These are phyloP conservation scores for Scaptomyza flava DNA, from an alignment of 2,888 invertebrate genomes.

Conservation along the genomic window DNA sequence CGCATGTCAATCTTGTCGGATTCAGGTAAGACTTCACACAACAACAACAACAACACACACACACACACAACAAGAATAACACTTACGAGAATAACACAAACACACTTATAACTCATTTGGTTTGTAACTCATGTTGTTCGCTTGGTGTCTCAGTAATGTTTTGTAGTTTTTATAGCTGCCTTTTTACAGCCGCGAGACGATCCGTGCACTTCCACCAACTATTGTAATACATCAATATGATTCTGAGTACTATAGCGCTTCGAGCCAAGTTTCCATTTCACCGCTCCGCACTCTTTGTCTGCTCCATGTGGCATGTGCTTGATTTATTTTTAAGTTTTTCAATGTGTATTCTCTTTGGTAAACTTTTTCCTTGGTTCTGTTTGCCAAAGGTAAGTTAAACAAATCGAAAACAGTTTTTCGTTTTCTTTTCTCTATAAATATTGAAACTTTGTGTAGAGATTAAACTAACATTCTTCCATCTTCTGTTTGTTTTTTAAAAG, in stretches of 20 bases:
- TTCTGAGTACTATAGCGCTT: conserved; percentile 61
- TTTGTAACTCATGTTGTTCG: conserved; percentile 57
- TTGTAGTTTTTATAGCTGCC: conserved; percentile 63
- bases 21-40: conserved; percentile 38
- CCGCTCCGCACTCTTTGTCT: conserved; percentile 1
- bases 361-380: conserved; percentile 50
- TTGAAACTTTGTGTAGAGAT: conserved; percentile 29
- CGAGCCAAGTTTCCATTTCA: conserved; percentile 31
- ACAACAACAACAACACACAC: conserved; percentile 7
- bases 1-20: conserved; percentile 57
- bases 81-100: conserved; percentile 25
- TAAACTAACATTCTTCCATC: conserved; percentile 27
- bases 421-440: conserved; percentile 24
- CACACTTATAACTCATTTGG: conserved; percentile 55
- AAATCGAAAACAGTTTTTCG: conserved; percentile 43
- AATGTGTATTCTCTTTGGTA: conserved; percentile 19
- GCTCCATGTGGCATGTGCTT: conserved; percentile 70
- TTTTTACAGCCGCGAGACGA: conserved; percentile 53
- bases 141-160: conserved; percentile 51
- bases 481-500: conserved; percentile 46
- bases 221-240: conserved; percentile 80
- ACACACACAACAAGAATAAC: background rate
- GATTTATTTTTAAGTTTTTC: conserved; percentile 66
- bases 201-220: conserved; percentile 66
- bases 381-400: conserved; percentile 70